Percentiles rank a stretch among this genome's conserved stretches.
Conservation (phyloP, 2,888 invertebrate species). For the Meghimatium bilineatum region DNA sequence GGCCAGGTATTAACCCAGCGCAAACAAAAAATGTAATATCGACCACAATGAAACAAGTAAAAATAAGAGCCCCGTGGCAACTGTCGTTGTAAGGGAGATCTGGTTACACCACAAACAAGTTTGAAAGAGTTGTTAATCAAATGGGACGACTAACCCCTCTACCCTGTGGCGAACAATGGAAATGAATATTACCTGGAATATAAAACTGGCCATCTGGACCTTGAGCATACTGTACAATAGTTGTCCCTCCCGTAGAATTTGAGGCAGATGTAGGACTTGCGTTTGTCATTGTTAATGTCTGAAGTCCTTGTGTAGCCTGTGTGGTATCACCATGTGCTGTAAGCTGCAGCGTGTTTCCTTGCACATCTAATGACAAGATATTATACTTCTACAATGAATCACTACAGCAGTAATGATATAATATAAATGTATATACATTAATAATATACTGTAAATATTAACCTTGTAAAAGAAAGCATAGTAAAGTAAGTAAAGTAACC, state of each 20-base stretch:
- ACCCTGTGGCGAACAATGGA: neutral
- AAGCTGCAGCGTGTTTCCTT: constrained; percentile 39
- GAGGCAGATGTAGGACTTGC: constrained; percentile 83
- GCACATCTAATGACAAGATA: constrained; percentile 34
- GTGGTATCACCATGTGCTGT: constrained; percentile 62
- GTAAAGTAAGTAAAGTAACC: no score
- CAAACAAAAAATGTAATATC: no score
- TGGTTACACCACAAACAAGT: no score
- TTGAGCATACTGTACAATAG: constrained; percentile 92
- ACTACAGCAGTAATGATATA: neutral
- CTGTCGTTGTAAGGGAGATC: no score
- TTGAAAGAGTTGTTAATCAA: no score
- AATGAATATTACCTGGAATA: constrained; percentile 71
- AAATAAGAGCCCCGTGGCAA: no score
- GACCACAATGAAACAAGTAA: no score
- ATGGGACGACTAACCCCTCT: no score
- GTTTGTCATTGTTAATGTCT: constrained; percentile 91
- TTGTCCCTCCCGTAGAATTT: constrained; percentile 78
- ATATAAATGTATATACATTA: no score
- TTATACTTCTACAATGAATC: neutral
- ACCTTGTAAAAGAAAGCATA: no score
- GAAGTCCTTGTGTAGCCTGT: constrained; percentile 82
- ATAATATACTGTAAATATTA: no score
- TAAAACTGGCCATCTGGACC: constrained; percentile 84
- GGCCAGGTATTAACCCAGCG: no score